Conservation (phyloP, 1,140 invertebrate genomes). For the Calliphora vicina region DNA sequence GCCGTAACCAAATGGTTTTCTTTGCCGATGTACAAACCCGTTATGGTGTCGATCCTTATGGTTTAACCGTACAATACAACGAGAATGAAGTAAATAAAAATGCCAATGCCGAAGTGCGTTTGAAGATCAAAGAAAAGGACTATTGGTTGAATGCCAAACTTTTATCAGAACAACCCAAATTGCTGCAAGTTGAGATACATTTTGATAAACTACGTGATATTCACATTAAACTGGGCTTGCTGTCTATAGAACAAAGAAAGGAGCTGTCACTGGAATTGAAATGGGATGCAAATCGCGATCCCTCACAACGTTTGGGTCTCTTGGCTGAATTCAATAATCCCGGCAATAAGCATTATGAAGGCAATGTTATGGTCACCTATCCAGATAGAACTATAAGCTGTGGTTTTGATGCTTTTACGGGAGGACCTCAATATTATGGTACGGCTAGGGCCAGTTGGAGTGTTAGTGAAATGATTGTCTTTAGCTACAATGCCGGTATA, state of each 20-base stretch:
- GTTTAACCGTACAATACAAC: slow-evolving; percentile 50
- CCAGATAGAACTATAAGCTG: slow-evolving; percentile 75
- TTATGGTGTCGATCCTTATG: slow-evolving; percentile 58
- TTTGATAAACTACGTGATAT: slow-evolving; percentile 78
- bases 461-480: slow-evolving; percentile 65
- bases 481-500: slow-evolving; percentile 64
- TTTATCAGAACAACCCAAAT: slow-evolving; percentile 49
- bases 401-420: slow-evolving; percentile 66
- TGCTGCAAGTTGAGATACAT: slow-evolving; percentile 70
- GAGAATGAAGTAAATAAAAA: slow-evolving; percentile 65
- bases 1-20: slow-evolving; percentile 63
- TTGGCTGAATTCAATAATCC: slow-evolving; percentile 57
- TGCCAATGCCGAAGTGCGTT: slow-evolving; percentile 67
- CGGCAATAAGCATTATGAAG: slow-evolving; percentile 69
- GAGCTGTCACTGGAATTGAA: slow-evolving; percentile 75
- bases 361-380: slow-evolving; percentile 72
- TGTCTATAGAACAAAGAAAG: slow-evolving; percentile 68
- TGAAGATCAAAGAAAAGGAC: slow-evolving; percentile 71
- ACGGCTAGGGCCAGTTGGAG: slow-evolving; percentile 68
- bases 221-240: slow-evolving; percentile 70
- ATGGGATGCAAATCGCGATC: slow-evolving; percentile 85
- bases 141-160: slow-evolving; percentile 68
- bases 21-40: slow-evolving; percentile 54
- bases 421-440: slow-evolving; percentile 64
- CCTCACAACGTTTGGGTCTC: slow-evolving; percentile 67